Percentiles rank a stretch among this genome's conserved stretches.
phyloP scores from a whole-genome alignment of 92 coral and sea anemone species.

The Porites evermanni region DNA sequence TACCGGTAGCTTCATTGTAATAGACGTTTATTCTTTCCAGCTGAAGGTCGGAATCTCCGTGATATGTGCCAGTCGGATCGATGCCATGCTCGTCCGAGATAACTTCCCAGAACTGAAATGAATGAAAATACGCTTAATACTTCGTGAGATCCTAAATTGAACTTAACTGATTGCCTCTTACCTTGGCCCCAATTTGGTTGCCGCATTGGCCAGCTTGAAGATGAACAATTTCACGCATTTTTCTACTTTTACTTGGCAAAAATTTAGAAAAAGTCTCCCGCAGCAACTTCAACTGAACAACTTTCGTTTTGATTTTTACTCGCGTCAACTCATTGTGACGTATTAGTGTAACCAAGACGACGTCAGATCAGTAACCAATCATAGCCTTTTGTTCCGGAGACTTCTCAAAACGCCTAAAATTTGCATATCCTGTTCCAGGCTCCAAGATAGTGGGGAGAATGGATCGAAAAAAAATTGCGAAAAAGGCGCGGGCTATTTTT shows the following conservation, averaged over 20 bases:
- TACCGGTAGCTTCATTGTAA: slow-evolving; percentile 96
- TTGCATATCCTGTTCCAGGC: too few species aligned
- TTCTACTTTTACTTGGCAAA: slow-evolving; percentile 6
- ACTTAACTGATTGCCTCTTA: slow-evolving; percentile 17
- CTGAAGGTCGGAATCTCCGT: slow-evolving; percentile 96
- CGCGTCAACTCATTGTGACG: slow-evolving; percentile 37
- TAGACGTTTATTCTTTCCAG: slow-evolving; percentile 96
- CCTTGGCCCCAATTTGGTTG: slow-evolving; percentile 97
- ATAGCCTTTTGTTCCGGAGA: background rate
- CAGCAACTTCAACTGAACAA: background rate
- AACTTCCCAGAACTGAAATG: slow-evolving; percentile 91
- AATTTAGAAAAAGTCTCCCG: too few species aligned
- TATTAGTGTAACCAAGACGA: slow-evolving; percentile 24
- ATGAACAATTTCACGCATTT: slow-evolving; percentile 96
- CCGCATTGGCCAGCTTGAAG: slow-evolving; percentile 98
- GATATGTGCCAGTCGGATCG: slow-evolving; percentile 98
- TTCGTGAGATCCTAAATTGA: background rate
- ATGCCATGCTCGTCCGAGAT: slow-evolving; percentile 96
- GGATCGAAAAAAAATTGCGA: too few species aligned
- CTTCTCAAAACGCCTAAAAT: background rate
- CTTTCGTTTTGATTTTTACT: background rate
- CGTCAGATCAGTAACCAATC: slow-evolving; percentile 5
- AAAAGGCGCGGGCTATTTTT: too few species aligned
- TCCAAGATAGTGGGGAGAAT: too few species aligned
- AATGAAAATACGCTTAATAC: background rate